Evolutionary conservation across 2,888 invertebrate species (phyloP), one percentile per base, ranked within the genome.

Genomic region (Opisthograptis luteolata): DNA sequence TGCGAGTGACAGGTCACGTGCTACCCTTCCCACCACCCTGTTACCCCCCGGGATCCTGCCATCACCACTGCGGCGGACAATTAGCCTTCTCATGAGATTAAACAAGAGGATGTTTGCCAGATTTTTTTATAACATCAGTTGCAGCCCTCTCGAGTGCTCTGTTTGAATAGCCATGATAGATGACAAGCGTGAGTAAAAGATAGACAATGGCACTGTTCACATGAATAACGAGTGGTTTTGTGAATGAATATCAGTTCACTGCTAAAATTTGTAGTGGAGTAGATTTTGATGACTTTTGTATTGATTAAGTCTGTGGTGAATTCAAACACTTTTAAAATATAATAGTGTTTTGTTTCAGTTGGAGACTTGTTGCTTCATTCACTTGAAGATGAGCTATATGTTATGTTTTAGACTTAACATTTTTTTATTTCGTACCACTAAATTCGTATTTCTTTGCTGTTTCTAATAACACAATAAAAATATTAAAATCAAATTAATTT

Each of bases 1-100:
- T 91, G 91, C 84, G 78, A 82, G 78, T 91, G 91, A 91, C 91
- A 85, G 91, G 91, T 87, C 91, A 90, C 91, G 91, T 91, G 91
- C 74, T 75, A 69, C 63, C 60, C 55, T 62, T 60, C 68, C 68
- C 64, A n/a, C n/a, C 65, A 60, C 57, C 55, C 51, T 47, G 5
- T 9, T 22, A 24, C 25, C 41, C 42, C 50, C 48, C 53, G 43
- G 37, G 37, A 43, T 50, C 15, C 22, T 10, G 24, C 39, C 88
- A 87, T 87, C 81, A 67, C 86, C 88, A 87, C 84, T 86, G 81
- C 85, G 69, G 70, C 67, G 84, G 80, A 87, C 88, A 89, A 90
- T 89, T 88, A 89, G 87, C 82, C 79, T 79, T 84, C 82, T 87
- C 87, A 85, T 85, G 85, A 85, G 85, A 86, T 87, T 88, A 87